Evolutionary conservation across 2,113 vertebrate species (phyloP).

Genomic region (Calonectris borealis): DNA sequence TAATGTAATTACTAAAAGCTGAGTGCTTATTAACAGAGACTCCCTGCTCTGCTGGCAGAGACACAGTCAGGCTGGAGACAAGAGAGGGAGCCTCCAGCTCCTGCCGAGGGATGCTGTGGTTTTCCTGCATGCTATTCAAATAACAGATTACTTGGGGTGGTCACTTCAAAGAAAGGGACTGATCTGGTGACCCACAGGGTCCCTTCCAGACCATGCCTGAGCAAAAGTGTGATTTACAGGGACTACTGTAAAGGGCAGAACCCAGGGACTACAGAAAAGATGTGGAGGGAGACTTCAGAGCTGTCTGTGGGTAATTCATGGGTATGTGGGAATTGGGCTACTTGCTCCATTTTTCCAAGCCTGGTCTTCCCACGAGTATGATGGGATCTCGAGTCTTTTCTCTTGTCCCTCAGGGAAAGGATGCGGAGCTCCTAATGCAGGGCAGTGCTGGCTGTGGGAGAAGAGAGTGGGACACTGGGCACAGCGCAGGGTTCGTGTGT

Average conservation of each 20-base stretch:
- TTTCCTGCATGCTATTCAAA: neutral
- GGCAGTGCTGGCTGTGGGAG: neutral
- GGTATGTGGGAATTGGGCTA: fast-evolving
- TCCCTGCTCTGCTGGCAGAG: neutral
- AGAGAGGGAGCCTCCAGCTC: neutral
- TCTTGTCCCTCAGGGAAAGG: neutral
- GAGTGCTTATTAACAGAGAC: neutral
- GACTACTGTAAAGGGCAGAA: neutral
- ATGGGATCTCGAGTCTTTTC: neutral
- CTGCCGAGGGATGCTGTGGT: neutral
- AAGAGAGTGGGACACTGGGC: neutral
- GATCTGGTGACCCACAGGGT: neutral
- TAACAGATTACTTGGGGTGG: fast-evolving
- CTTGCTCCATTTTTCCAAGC: neutral
- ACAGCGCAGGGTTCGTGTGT: fast-evolving
- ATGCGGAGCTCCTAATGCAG: neutral
- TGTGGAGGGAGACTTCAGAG: neutral
- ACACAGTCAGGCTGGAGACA: neutral
- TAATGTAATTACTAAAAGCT: neutral
- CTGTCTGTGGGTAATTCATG: fast-evolving
- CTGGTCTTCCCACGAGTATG: neutral
- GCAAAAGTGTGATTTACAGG: neutral
- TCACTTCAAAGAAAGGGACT: neutral
- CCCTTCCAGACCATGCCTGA: neutral
- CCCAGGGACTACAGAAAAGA: neutral